A percentile compares a stretch with the other conserved stretches of the same genome.
Conservation (phyloP, 2,888 invertebrate genomes). For the Leucophenga montana region DNA sequence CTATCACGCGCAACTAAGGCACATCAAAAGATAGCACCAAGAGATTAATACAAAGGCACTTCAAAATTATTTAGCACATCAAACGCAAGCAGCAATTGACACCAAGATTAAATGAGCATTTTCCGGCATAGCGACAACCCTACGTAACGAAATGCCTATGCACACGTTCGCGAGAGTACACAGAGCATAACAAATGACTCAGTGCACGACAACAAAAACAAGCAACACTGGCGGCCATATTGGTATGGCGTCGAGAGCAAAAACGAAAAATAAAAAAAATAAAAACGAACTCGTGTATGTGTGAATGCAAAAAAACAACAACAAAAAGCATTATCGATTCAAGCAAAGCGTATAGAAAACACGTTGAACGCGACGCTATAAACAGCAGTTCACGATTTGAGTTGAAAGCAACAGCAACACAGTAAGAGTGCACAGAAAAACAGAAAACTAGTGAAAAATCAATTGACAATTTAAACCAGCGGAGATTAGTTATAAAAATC, state of each 20-base stretch:
- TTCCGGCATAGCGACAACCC: slow-evolving; percentile 18
- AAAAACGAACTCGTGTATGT: slow-evolving; percentile 34
- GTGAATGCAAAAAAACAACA: slow-evolving; percentile 49
- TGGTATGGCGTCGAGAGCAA: slow-evolving; percentile 49
- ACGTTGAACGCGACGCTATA: slow-evolving; percentile 59
- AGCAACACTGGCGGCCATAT: slow-evolving; percentile 59
- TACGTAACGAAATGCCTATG: slow-evolving; percentile 20
- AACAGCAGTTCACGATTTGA: slow-evolving; percentile 66
- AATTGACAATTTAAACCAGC: slow-evolving; percentile 32
- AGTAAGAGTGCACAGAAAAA: slow-evolving; percentile 35
- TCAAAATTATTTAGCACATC: too few relatives aligned
- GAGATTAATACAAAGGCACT: too few relatives aligned
- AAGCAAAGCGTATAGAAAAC: slow-evolving; percentile 56
- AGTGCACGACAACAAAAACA: slow-evolving; percentile 44
- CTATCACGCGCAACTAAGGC: too few relatives aligned
- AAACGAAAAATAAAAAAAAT: slow-evolving; percentile 47
- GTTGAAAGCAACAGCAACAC: slow-evolving; percentile 55
- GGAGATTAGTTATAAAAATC: slow-evolving; percentile 17
- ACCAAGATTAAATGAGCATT: background rate
- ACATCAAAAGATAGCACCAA: too few relatives aligned
- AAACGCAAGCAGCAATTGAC: too few relatives aligned
- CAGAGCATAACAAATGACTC: background rate
- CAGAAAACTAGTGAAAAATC: slow-evolving; percentile 40
- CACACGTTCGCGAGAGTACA: slow-evolving; percentile 37
- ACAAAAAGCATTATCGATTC: slow-evolving; percentile 45